A percentile compares a stretch with the other conserved stretches of the same genome.
These are phyloP conservation scores for Hemiscyllium ocellatum DNA, from an alignment of 2,113 vertebrate species.

Conservation along the genomic window DNA sequence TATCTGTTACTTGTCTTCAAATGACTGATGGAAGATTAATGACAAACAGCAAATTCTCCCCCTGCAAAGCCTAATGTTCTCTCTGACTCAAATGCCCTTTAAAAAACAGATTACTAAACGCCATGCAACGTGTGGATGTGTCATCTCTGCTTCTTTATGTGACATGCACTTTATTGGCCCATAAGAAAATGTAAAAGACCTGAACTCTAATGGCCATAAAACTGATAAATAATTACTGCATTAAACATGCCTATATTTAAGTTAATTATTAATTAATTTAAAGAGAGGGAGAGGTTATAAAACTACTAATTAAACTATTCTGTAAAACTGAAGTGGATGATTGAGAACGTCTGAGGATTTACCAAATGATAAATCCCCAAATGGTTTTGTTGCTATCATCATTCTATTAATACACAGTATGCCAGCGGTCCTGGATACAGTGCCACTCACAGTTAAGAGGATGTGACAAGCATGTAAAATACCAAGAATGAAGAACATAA, in stretches of 20 bases:
- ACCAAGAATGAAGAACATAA: slow-evolving; percentile 71
- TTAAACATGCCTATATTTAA: slow-evolving; percentile 84
- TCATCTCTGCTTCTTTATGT: slow-evolving; percentile 38
- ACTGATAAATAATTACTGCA: slow-evolving; percentile 83
- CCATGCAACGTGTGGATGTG: slow-evolving; percentile 21
- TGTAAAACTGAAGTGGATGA: slow-evolving; percentile 62
- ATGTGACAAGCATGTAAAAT: slow-evolving; percentile 69
- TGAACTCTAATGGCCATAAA: slow-evolving; percentile 76
- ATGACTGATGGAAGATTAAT: slow-evolving; percentile 37
- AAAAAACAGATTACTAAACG: slow-evolving; percentile 36
- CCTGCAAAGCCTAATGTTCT: slow-evolving; percentile 36
- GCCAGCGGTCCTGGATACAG: slow-evolving; percentile 71
- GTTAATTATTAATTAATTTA: slow-evolving; percentile 89
- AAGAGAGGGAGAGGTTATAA: slow-evolving; percentile 75
- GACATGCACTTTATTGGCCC: slow-evolving; percentile 23
- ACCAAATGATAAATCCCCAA: slow-evolving; percentile 58
- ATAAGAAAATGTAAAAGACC: slow-evolving; percentile 55
- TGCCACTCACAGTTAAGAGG: slow-evolving; percentile 63
- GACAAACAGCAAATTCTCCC: slow-evolving; percentile 30
- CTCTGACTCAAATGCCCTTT: slow-evolving; percentile 37
- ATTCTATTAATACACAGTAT: slow-evolving; percentile 84
- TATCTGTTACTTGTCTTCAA: slow-evolving; percentile 36
- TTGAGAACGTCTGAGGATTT: slow-evolving; percentile 60
- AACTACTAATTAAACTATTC: slow-evolving; percentile 78
- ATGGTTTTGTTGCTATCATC: slow-evolving; percentile 63